Evolutionary conservation across 2,797 vertebrate species (phyloP), one percentile per base, ranked within the genome.

Genomic region (Periophthalmus magnuspinnatus): DNA sequence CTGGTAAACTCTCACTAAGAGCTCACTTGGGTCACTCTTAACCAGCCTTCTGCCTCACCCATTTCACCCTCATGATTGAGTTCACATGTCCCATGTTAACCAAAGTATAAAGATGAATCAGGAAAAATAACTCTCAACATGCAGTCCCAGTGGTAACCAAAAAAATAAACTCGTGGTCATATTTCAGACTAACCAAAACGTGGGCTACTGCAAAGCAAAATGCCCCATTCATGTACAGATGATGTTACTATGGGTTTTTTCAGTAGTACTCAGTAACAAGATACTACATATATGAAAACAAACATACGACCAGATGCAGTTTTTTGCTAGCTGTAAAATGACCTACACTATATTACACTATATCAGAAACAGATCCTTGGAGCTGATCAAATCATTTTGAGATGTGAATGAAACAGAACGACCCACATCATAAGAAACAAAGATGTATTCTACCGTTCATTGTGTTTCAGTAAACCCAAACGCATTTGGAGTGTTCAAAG

Each of bases 1-100:
- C 88, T 92, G 60, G 74, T 85, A 85, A 90, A 88, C 86, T 86
- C 84, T 86, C 77, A 80, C 82, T 82, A 78, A 90, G 79, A 84
- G 77, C 72, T 80, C 52, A 70, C 82, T 79, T 77, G 77, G 72
- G 76, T 89, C 88, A 84, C 77, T 76, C 69, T 82, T 83, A 85
- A 85, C 83, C 84, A 83, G 79, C 68, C 65, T 38, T 36, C 11
- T 24, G 69, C 63, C 72, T 52, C 67, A 76, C 78, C 69, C 57
- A 48, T 57, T 16, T 52, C 11, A 33, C 63, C 47, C 17, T 65
- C 16, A 50, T 45, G 3, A n/a, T 6, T 19, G 16, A 48, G 45
- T 32, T 50, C 62, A 50, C 45, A 9, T 45, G 36, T 11, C 17
- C 3, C 48, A 19, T 19, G 7, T 50, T 47, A 32, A 41, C 16